These are phyloP conservation scores for Myripristis murdjan DNA, from an alignment of 2,797 vertebrate species.

Conservation along the genomic window DNA sequence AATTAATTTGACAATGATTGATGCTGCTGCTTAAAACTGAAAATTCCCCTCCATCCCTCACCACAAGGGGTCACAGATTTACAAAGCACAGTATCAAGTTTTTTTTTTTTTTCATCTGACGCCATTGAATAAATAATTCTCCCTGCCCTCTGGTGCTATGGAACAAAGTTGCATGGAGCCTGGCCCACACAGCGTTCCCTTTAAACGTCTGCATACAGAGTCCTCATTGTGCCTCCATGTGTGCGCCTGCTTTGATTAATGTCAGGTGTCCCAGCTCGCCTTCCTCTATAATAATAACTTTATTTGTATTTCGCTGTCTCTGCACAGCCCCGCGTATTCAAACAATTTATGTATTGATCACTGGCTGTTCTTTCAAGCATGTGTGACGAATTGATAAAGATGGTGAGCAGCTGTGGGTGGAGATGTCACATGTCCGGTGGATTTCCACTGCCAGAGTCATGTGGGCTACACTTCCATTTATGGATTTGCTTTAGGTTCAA, in stretches of 20 bases:
- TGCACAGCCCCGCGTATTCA: constrained; percentile 14
- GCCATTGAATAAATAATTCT: constrained; percentile 26
- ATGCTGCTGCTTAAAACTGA: background rate
- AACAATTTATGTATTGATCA: background rate
- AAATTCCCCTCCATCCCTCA: constrained; percentile 34
- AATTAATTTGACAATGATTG: too few species aligned
- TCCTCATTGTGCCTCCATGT: constrained; percentile 51
- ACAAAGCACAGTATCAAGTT: constrained; percentile 29
- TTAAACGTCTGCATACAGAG: constrained; percentile 57
- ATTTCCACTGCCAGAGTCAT: background rate
- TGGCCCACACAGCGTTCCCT: constrained; percentile 45
- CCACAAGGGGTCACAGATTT: constrained; percentile 64
- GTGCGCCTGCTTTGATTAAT: constrained; percentile 52
- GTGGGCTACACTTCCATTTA: background rate
- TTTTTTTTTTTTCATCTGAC: constrained; percentile 21
- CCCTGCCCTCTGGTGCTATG: constrained; percentile 41
- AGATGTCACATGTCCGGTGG: background rate
- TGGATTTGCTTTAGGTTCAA: background rate
- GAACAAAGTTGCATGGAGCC: constrained; percentile 49
- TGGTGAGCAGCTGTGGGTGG: background rate
- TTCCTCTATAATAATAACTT: constrained; percentile 27
- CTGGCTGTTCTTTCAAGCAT: background rate
- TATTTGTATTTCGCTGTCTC: constrained; percentile 24
- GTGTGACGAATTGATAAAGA: constrained; percentile 9
- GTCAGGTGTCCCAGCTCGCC: constrained; percentile 14